Evolutionary conservation across 2,113 vertebrate species (phyloP), one percentile per base, ranked within the genome.

Genomic region (Eubucco bourcierii): DNA sequence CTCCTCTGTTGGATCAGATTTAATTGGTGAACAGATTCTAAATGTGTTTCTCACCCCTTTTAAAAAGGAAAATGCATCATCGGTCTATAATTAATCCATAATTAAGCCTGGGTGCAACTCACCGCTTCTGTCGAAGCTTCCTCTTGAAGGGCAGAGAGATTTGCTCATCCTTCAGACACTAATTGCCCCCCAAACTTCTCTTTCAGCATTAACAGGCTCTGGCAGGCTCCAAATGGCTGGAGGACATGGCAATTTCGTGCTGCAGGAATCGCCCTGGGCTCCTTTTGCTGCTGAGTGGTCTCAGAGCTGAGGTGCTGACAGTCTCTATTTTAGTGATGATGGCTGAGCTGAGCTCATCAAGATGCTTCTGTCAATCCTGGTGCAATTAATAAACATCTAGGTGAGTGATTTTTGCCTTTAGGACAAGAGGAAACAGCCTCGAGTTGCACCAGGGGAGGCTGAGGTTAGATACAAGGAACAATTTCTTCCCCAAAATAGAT

Each of bases 1-100:
- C 68, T 50, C 31, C 12, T 28, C 82, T 33, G 6, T 7, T 10
- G 14, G 47, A 47, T 15, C 15, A 13, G 15, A 18, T 77, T 59
- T 37, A 71, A 80, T 13, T 1, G 6, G 28, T 9, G 44, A 58
- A 10, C 23, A 33, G 75, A 50, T 58, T 33, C 29, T 34, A 60
- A 84, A 46, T 1, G 28, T 7, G 34, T 14, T 87, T 52, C 31
- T 52, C 18, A 3, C 8, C 5, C 1, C 18, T 77, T 20, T 77
- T 90, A 83, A 39, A 15, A 64, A 63, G 65, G 53, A 31, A 61
- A 87, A 63, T 2, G 21, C 44, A 67, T 33, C 72, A 34, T 34
- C 1, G 2, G 20, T 61, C 59, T 0, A 0, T 21, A 63, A 56
- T 64, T 24, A 79, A 24, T 39, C 71, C 1, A 0, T 63, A 37